Percentiles rank a stretch among this genome's conserved stretches.
phyloP scores from a whole-genome alignment of 2,113 vertebrate species.

The Rhegmatorhina hoffmannsi region DNA sequence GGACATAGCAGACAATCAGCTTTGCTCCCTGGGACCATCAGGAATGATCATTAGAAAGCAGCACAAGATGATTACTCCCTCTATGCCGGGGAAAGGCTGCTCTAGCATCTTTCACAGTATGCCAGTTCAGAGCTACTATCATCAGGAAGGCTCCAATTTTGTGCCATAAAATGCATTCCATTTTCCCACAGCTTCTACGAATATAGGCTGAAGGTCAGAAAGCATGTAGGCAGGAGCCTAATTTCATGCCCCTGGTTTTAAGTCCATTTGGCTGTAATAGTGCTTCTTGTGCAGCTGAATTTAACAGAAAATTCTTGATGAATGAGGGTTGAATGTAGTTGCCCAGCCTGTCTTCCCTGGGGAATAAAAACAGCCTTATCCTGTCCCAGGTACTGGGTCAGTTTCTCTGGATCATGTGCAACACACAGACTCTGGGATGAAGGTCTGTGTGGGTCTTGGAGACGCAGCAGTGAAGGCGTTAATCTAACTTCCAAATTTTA shows the following conservation, averaged over 20 bases:
- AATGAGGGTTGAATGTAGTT: neutral
- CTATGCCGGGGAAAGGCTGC: neutral
- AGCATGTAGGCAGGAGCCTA: neutral
- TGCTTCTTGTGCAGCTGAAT: neutral
- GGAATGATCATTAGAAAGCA: constrained; percentile 43
- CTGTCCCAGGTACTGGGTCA: neutral
- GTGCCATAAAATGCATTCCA: constrained; percentile 13
- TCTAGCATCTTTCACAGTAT: constrained; percentile 42
- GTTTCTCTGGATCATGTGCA: neutral
- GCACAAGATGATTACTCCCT: constrained; percentile 38
- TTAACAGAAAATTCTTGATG: neutral
- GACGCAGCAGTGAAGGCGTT: neutral
- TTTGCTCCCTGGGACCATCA: constrained; percentile 24
- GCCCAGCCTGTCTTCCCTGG: neutral
- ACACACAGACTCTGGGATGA: neutral
- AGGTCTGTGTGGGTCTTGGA: neutral
- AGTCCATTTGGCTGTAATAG: neutral
- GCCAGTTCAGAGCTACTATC: constrained; percentile 16
- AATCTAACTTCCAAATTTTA: neutral
- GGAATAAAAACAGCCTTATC: neutral
- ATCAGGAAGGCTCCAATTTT: constrained; percentile 33
- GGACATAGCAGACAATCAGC: constrained; percentile 21
- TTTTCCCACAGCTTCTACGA: constrained; percentile 15
- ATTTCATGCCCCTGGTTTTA: neutral
- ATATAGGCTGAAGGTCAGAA: neutral